phyloP scores from a whole-genome alignment of 2,888 invertebrate species.

The Drosophila demipolita region DNA sequence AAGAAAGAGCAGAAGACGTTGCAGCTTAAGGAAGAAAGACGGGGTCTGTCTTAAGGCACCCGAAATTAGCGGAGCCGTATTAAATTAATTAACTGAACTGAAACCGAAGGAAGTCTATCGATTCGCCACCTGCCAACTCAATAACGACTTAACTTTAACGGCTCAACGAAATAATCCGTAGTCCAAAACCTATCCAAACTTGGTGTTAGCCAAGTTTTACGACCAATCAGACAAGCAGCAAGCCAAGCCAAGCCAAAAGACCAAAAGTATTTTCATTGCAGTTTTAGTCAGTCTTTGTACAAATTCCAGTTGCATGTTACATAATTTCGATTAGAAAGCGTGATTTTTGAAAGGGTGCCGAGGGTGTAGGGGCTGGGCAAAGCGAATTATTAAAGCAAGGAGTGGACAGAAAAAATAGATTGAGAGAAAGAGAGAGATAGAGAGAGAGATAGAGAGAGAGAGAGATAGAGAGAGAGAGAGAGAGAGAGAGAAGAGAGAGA shows the following conservation, averaged over 20 bases:
- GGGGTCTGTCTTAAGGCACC: slow-evolving; percentile 62
- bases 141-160: slow-evolving; percentile 40
- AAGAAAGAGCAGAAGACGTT: slow-evolving; percentile 22
- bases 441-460: not conserved
- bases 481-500: not conserved
- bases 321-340: slow-evolving; percentile 46
- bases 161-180: slow-evolving; percentile 27
- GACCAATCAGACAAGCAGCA: slow-evolving; percentile 34
- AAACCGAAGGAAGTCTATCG: slow-evolving; percentile 72
- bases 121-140: slow-evolving; percentile 40
- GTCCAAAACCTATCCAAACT: slow-evolving; percentile 31
- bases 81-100: slow-evolving; percentile 82
- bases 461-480: no score
- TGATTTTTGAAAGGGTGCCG: not conserved
- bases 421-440: not conserved
- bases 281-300: slow-evolving; percentile 24
- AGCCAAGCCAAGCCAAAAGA: slow-evolving; percentile 19
- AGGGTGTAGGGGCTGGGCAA: not conserved
- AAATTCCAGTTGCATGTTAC: slow-evolving; percentile 53
- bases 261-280: slow-evolving; percentile 50
- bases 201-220: slow-evolving; percentile 47
- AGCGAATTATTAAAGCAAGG: slow-evolving; percentile 6
- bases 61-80: slow-evolving; percentile 70
- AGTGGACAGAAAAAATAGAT: no score
- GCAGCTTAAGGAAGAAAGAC: slow-evolving; percentile 24